Evolutionary conservation across 2,888 invertebrate genomes (phyloP).

Genomic region (Trachelus iudaicus): DNA sequence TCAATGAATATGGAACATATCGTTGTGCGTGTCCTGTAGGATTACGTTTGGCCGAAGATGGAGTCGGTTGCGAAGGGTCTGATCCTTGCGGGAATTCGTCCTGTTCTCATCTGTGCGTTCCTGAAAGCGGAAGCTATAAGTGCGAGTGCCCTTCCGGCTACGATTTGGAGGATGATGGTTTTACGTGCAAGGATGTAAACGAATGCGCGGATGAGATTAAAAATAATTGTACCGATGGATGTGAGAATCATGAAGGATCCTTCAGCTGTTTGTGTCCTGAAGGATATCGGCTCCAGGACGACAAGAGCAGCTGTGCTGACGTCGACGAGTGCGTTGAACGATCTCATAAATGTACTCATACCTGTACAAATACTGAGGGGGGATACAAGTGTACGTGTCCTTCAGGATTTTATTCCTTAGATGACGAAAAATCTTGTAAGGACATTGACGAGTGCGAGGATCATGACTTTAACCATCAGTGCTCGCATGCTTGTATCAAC

Average conservation of each 20-base stretch:
- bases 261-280: constrained; percentile 61
- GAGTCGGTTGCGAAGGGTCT: constrained; percentile 35
- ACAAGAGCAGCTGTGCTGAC: constrained; percentile 41
- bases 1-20: constrained; percentile 72
- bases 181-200: constrained; percentile 42
- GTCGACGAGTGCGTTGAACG: constrained; percentile 39
- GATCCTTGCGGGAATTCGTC: constrained; percentile 36
- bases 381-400: constrained; percentile 64
- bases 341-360: constrained; percentile 36
- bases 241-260: constrained; percentile 34
- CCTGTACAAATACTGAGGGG: constrained; percentile 35
- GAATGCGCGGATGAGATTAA: constrained; percentile 29
- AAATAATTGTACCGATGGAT: constrained; percentile 46
- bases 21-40: constrained; percentile 70
- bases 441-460: constrained; percentile 33
- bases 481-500: constrained; percentile 70
- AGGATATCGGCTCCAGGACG: constrained; percentile 38
- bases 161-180: constrained; percentile 51
- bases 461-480: constrained; percentile 30
- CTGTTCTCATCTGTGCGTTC: constrained; percentile 57
- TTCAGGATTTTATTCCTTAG: constrained; percentile 61
- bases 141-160: constrained; percentile 68
- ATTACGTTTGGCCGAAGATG: constrained; percentile 65
- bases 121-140: constrained; percentile 66
- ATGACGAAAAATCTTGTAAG: constrained; percentile 58